phyloP scores from a whole-genome alignment of 30 jellyfish, hydroid and myxozoan species.

The Aurelia sp. region DNA sequence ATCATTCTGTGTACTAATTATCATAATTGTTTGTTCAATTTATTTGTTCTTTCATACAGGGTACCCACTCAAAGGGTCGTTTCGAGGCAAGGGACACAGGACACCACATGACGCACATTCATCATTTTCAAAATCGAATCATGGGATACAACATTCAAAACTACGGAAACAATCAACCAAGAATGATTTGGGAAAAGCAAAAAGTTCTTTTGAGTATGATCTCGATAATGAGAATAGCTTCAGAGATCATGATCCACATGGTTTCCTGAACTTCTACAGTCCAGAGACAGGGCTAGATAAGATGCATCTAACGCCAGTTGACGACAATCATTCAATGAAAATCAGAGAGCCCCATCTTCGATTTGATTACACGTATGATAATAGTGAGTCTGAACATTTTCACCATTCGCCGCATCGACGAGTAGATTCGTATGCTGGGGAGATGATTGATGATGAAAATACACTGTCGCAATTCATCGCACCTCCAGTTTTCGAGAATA shows the following conservation, averaged over 20 bases:
- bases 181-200: conserved; percentile 51
- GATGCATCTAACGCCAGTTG: conserved; percentile 29
- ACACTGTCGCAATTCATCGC: conserved; percentile 88
- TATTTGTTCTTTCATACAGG: neutral
- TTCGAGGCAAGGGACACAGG: conserved; percentile 2
- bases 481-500: conserved; percentile 88
- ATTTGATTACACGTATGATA: conserved; percentile 17
- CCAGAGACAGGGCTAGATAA: conserved; percentile 51
- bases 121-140: neutral
- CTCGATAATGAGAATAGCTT: conserved; percentile 13
- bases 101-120: no score
- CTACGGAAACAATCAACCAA: conserved; percentile 27
- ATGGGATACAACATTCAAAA: neutral
- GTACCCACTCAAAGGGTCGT: conserved; percentile 17
- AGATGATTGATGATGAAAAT: conserved; percentile 87
- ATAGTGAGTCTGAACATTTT: conserved; percentile 1
- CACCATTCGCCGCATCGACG: conserved; percentile 22
- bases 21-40: no score
- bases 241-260: neutral
- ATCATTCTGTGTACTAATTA: no score
- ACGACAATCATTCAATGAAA: conserved; percentile 21
- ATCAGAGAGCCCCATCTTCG: conserved; percentile 46
- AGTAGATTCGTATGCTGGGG: conserved; percentile 85
- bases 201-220: conserved; percentile 44
- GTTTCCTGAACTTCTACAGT: conserved; percentile 13